Conservation (phyloP, 2,113 vertebrate species). For the Glaucidium brasilianum region DNA sequence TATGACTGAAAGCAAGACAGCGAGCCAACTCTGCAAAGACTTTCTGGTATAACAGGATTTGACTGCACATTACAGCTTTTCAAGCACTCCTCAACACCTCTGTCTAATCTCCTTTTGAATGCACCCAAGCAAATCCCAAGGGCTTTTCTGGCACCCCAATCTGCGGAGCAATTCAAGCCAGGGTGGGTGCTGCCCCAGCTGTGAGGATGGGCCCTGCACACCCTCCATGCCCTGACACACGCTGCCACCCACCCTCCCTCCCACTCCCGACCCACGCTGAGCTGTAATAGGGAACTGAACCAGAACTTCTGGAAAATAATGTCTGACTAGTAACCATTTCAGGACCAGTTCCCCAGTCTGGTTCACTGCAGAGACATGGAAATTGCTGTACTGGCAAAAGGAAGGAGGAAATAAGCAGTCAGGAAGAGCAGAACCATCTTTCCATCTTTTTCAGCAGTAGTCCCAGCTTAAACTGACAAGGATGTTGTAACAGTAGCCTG, state of each 20-base stretch:
- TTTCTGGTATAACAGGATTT: background rate
- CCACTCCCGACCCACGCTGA: fast-evolving
- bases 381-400: background rate
- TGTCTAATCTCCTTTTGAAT: background rate
- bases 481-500: background rate
- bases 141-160: background rate
- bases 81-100: background rate
- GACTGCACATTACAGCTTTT: background rate
- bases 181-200: background rate
- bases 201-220: fast-evolving
- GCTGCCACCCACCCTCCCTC: background rate
- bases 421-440: background rate
- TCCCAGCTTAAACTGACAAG: background rate
- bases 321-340: background rate
- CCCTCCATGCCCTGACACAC: fast-evolving
- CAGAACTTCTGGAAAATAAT: background rate
- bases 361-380: background rate
- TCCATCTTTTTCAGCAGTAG: background rate
- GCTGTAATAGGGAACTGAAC: background rate
- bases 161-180: background rate
- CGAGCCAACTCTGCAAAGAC: background rate
- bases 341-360: background rate
- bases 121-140: background rate
- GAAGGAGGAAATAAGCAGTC: background rate
- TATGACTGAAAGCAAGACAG: background rate